phyloP scores from a whole-genome alignment of 2,888 invertebrate genomes.

The Pseudococcus longispinus region DNA sequence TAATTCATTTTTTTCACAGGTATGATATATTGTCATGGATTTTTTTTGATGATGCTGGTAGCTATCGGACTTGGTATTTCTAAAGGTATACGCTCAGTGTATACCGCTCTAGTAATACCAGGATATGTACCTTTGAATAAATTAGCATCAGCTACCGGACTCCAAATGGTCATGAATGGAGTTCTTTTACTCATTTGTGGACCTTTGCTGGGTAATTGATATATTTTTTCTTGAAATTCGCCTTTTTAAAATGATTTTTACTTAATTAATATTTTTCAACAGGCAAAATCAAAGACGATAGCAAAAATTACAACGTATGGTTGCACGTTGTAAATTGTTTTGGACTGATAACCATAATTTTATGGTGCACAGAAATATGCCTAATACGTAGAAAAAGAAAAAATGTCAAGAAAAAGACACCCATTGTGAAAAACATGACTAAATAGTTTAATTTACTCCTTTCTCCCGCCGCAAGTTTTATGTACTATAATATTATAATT shows the following conservation, averaged over 20 bases:
- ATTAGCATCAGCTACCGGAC: conserved; percentile 72
- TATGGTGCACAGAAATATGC: conserved; percentile 37
- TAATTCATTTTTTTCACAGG: conserved; percentile 61
- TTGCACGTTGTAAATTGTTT: conserved; percentile 51
- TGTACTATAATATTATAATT: neutral
- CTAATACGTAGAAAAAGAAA: neutral
- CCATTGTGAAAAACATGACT: conserved; percentile 24
- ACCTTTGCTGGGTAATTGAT: conserved; percentile 48
- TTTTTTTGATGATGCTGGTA: conserved; percentile 64
- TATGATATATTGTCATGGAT: conserved; percentile 63
- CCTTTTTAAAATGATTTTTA: neutral
- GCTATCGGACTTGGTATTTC: conserved; percentile 71
- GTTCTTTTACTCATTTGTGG: conserved; percentile 59
- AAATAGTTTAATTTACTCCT: neutral
- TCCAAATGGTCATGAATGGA: conserved; percentile 76
- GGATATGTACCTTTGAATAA: conserved; percentile 73
- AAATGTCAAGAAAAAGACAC: neutral
- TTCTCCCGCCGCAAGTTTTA: neutral
- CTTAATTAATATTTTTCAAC: neutral
- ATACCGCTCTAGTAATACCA: conserved; percentile 74
- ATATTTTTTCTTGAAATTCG: neutral
- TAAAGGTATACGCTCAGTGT: conserved; percentile 75
- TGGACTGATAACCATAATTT: conserved; percentile 3
- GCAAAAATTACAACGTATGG: conserved; percentile 44
- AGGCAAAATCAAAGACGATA: conserved; percentile 38